Evolutionary conservation across 2,888 invertebrate species (phyloP).

Genomic region (Protophormia terraenovae): DNA sequence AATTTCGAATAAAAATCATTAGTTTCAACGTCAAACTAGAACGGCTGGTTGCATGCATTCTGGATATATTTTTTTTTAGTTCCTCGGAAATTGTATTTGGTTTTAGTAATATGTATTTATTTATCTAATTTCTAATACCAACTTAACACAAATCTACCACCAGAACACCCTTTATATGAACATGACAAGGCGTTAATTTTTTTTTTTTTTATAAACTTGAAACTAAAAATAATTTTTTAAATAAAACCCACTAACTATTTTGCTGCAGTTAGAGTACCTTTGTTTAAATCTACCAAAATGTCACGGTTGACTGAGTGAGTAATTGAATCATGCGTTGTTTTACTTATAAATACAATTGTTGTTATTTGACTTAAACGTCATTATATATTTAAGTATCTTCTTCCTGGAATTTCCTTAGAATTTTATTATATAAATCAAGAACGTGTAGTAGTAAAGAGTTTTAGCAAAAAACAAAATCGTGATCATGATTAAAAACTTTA

Average conservation of each 20-base stretch:
- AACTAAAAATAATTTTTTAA: not conserved
- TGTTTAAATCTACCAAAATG: not conserved
- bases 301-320: conserved; percentile 5
- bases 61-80: no score
- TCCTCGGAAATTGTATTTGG: no score
- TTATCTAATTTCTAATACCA: no score
- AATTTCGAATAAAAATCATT: no score
- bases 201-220: conserved; percentile 7
- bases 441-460: not conserved
- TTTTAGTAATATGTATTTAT: no score
- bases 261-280: no score
- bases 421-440: not conserved
- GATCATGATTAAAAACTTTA: not conserved
- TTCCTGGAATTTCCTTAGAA: not conserved
- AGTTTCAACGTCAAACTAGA: no score
- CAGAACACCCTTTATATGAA: not conserved
- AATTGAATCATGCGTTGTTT: not conserved
- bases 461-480: not conserved
- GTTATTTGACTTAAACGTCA: not conserved
- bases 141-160: not conserved
- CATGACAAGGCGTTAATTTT: not conserved
- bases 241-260: not conserved
- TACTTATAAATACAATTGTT: not conserved
- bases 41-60: no score
- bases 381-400: not conserved